Base-by-base conservation (phyloP, 2,888 invertebrate genomes). In the Melikaiella ostensackeni region DNA sequence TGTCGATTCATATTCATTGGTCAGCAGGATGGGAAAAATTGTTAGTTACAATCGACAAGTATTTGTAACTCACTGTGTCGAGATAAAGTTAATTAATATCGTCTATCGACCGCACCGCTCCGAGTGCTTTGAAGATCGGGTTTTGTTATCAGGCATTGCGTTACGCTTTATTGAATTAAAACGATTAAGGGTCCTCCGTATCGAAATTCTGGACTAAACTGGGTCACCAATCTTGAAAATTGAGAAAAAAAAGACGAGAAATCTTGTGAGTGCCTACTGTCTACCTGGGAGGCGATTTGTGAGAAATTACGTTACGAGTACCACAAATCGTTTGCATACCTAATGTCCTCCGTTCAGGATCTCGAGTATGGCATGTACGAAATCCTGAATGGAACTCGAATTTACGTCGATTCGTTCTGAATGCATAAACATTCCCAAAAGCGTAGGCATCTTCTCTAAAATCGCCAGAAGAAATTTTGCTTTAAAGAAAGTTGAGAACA, bases 191-290 rank as follows among this genome's bases (percentile, higher is more conserved):
- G 63, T 76, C 76, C 75, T 70, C 33, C 70, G 46, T 73, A 42
- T 76, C 70, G 64, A 77, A 78, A 75, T 74, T 77, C 79, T 78
- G 66, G 62, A 78, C 79, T 77, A 83, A 88, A 87, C 83, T 86
- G 81, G 86, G 86, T 87, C 87, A 86, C 76, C 76, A 77, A 38
- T 63, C 79, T 80, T 76, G 78, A 70, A 30, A 70, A 70, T 70
- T 70, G 70, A 70, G 50, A 70, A 6, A 59, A 59, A 46, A 50
- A 50, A 30, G 11, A 30, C 70, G 33, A 46, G 70, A 33, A 70
- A 50, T 33, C 30, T 50, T 70, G 13, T 70, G 70, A 4, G 30
- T 70, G 70, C 13, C 50, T 50, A 50, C 27, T 70, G 70, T 13
- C 50, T 50, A 21, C 30, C 50, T 70, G 70, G 30, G 70, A 70